phyloP scores from a whole-genome alignment of 2,888 invertebrate genomes.

The Volucella zonaria region DNA sequence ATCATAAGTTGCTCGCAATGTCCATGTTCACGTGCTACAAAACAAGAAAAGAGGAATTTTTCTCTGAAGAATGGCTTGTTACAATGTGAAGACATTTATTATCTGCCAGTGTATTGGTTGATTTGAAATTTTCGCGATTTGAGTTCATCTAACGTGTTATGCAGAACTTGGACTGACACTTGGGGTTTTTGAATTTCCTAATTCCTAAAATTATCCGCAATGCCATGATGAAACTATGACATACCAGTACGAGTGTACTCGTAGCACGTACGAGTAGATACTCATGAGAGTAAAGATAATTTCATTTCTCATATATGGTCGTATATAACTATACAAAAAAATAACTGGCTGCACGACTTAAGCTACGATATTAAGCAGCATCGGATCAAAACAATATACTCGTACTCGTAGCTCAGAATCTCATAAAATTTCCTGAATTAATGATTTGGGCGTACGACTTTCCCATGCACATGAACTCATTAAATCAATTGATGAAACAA shows the following conservation, averaged over 20 bases:
- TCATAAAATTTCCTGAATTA: conserved; percentile 17
- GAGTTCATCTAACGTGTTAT: too few relatives aligned
- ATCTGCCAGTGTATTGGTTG: conserved; percentile 21
- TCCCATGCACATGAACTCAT: conserved; percentile 51
- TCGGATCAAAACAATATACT: conserved; percentile 4
- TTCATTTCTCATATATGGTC: too few relatives aligned
- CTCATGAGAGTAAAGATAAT: too few relatives aligned
- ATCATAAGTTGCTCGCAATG: conserved; percentile 50
- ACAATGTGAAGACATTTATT: conserved; percentile 57
- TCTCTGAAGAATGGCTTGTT: conserved; percentile 41
- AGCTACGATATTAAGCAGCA: background rate
- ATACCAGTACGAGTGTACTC: too few relatives aligned
- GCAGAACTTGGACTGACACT: too few relatives aligned
- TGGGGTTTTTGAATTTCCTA: too few relatives aligned
- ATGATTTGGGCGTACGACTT: conserved; percentile 33
- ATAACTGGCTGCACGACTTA: background rate
- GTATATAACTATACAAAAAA: too few relatives aligned
- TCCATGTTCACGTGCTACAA: conserved; percentile 49
- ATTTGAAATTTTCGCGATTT: background rate
- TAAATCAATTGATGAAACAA: conserved; percentile 65
- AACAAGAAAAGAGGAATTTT: conserved; percentile 49
- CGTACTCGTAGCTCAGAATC: conserved; percentile 42
- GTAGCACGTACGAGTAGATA: too few relatives aligned
- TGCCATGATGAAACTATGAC: too few relatives aligned
- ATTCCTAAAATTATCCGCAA: too few relatives aligned